A percentile compares a stretch with the other conserved stretches of the same genome.
phyloP scores from a whole-genome alignment of 2,888 invertebrate species.

The Agapetus fuscipes region DNA sequence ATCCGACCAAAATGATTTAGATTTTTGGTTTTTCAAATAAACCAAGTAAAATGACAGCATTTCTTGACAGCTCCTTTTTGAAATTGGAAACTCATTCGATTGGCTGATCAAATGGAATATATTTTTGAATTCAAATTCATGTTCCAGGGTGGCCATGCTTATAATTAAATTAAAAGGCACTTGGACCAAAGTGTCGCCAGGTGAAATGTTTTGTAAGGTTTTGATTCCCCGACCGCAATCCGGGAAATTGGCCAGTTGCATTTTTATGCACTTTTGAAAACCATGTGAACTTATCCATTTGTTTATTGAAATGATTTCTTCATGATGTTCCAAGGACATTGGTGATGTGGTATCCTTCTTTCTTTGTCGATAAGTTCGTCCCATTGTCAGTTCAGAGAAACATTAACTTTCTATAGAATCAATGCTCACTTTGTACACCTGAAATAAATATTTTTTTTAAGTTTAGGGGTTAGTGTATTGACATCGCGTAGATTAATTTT shows the following conservation, averaged over 20 bases:
- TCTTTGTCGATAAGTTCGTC: constrained; percentile 41
- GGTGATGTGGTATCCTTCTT: constrained; percentile 29
- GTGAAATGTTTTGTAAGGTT: constrained; percentile 44
- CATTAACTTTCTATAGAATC: no score
- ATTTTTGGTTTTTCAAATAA: constrained; percentile 51
- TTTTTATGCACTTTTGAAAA: constrained; percentile 46
- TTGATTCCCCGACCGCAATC: constrained; percentile 67
- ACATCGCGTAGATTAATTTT: no score
- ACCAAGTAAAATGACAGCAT: constrained; percentile 65
- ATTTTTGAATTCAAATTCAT: constrained; percentile 43
- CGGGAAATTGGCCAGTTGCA: constrained; percentile 49
- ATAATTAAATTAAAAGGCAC: constrained; percentile 51
- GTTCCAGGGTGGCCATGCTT: constrained; percentile 46
- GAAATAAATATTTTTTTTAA: no score
- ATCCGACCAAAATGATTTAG: constrained; percentile 46
- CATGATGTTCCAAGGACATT: constrained; percentile 26
- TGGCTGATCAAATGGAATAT: no score
- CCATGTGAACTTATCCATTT: constrained; percentile 45
- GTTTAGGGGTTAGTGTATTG: no score
- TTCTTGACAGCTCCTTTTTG: constrained; percentile 55
- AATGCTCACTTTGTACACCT: no score
- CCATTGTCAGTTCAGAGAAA: no score
- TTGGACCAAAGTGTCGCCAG: constrained; percentile 51
- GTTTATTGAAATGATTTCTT: constrained; percentile 39
- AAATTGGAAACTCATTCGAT: constrained; percentile 23